A percentile compares a stretch with the other conserved stretches of the same genome.
phyloP scores from a whole-genome alignment of 1,140 invertebrate genomes.

The Lamellibrachia luymesi region DNA sequence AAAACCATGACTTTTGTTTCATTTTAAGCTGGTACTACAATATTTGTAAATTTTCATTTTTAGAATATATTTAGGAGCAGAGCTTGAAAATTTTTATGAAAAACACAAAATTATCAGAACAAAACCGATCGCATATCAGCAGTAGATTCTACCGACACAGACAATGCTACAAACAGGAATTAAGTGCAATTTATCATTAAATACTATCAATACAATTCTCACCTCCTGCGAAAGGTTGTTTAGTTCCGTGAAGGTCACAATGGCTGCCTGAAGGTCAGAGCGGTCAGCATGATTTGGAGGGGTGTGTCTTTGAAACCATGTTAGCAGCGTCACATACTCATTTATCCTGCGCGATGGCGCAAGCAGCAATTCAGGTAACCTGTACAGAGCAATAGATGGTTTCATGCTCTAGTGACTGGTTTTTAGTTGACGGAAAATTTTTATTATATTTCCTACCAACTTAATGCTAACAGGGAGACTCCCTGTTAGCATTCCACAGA shows the following conservation, averaged over 20 bases:
- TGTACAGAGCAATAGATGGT: constrained; percentile 25
- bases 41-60: no score
- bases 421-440: neutral
- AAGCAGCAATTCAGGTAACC: constrained; percentile 46
- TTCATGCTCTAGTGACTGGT: neutral
- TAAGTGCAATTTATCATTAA: neutral
- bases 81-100: no score
- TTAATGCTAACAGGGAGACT: no score
- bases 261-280: constrained; percentile 40
- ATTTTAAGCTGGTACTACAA: no score
- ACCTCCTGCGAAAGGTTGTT: constrained; percentile 47
- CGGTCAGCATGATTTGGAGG: constrained; percentile 45
- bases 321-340: constrained; percentile 46
- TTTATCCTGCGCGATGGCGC: constrained; percentile 39
- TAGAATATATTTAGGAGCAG: no score
- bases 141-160: no score
- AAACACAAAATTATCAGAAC: no score
- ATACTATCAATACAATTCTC: constrained; percentile 1
- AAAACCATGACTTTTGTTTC: no score
- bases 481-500: no score
- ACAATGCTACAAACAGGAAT: neutral
- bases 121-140: no score
- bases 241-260: constrained; percentile 42
- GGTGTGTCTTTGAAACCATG: constrained; percentile 48
- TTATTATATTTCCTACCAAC: no score